Conservation (phyloP, 2,797 vertebrate species). For the Pampus argenteus region DNA sequence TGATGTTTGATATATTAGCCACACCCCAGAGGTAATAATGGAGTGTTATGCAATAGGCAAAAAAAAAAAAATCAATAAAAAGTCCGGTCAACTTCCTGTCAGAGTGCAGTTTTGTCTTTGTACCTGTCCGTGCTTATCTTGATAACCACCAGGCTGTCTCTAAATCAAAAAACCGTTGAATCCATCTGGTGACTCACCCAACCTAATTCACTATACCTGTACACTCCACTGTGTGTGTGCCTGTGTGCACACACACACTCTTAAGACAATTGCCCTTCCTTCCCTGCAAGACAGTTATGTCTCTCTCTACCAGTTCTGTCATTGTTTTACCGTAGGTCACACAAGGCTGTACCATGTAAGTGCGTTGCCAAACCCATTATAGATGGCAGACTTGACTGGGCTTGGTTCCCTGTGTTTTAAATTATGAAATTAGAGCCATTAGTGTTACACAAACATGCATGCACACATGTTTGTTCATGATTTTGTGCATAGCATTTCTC, state of each 20-base stretch:
- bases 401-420: conserved; percentile 14
- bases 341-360: conserved; percentile 13
- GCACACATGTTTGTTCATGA: conserved; percentile 30
- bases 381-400: neutral
- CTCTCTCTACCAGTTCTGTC: conserved; percentile 32
- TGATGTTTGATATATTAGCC: conserved; percentile 5
- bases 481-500: conserved; percentile 22
- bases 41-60: conserved; percentile 22
- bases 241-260: neutral
- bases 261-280: conserved; percentile 25
- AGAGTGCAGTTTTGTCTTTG: conserved; percentile 4
- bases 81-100: conserved; percentile 6
- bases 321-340: conserved; percentile 37
- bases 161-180: conserved; percentile 19
- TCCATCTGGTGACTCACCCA: conserved; percentile 9
- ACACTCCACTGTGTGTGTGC: too few relatives aligned
- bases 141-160: neutral
- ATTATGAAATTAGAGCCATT: conserved; percentile 35
- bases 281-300: neutral
- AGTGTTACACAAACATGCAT: conserved; percentile 24
- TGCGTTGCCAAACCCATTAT: neutral
- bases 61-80: conserved; percentile 31
- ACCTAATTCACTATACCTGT: conserved; percentile 5
- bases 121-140: conserved; percentile 10
- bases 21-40: neutral